These are phyloP conservation scores for Esox lucius DNA, from an alignment of 2,797 vertebrate genomes.

Conservation along the genomic window DNA sequence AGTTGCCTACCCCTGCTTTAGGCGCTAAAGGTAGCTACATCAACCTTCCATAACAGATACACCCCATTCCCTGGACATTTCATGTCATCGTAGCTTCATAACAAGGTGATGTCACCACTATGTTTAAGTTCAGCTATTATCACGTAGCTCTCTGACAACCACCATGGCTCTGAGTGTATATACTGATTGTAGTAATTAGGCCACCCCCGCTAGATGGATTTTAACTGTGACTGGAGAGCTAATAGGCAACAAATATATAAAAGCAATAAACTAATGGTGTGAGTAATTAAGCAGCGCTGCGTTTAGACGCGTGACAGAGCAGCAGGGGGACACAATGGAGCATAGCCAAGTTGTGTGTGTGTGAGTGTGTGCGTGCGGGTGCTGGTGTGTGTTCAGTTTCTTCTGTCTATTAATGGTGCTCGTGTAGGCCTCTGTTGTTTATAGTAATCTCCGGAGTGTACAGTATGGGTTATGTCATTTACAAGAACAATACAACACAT, in stretches of 20 bases:
- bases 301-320: slow-evolving; percentile 60
- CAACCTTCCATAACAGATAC: background rate
- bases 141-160: slow-evolving; percentile 1
- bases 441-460: background rate
- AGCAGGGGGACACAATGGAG: slow-evolving; percentile 14
- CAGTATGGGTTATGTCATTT: slow-evolving; percentile 1
- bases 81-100: background rate
- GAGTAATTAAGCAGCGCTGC: slow-evolving; percentile 70
- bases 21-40: background rate
- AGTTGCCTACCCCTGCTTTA: too few relatives aligned
- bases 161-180: slow-evolving; percentile 6
- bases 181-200: slow-evolving; percentile 24
- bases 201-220: slow-evolving; percentile 7
- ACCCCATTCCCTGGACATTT: background rate
- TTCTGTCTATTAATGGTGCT: background rate
- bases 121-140: slow-evolving; percentile 2
- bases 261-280: slow-evolving; percentile 75
- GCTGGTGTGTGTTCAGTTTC: background rate
- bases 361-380: background rate
- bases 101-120: background rate
- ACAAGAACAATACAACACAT: background rate
- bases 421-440: background rate
- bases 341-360: background rate
- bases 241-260: slow-evolving; percentile 73
- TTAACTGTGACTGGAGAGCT: slow-evolving; percentile 55